Evolutionary conservation across 2,888 invertebrate genomes (phyloP).

Genomic region (Clepsis dumicolana): DNA sequence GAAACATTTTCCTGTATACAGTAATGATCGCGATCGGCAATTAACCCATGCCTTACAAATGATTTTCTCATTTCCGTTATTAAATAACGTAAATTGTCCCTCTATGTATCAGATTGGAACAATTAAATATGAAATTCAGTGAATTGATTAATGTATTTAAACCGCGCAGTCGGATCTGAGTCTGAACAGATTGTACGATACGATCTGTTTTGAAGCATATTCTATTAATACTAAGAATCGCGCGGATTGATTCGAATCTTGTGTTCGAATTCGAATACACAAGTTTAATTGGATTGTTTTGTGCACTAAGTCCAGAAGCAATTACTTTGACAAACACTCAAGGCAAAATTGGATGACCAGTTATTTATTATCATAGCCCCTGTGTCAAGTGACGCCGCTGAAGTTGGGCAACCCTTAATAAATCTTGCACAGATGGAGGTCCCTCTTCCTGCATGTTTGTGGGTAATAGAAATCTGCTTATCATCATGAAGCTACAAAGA

Average conservation of each 20-base stretch:
- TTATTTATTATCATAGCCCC: constrained; percentile 8
- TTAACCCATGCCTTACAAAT: constrained; percentile 1
- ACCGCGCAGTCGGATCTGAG: neutral
- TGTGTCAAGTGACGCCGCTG: constrained; percentile 4
- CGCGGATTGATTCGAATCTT: neutral
- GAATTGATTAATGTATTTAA: constrained; percentile 11
- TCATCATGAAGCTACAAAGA: constrained; percentile 3
- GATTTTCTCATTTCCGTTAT: neutral
- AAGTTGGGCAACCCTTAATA: constrained; percentile 7
- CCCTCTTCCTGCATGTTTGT: neutral
- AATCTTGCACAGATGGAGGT: constrained; percentile 10
- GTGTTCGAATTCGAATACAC: neutral
- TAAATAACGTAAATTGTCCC: constrained; percentile 5
- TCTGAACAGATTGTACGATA: neutral
- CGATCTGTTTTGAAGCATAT: neutral
- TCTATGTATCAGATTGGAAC: neutral
- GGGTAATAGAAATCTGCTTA: constrained; percentile 9
- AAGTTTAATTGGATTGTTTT: neutral
- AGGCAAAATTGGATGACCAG: constrained; percentile 10
- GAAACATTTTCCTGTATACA: constrained; percentile 9
- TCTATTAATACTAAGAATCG: neutral
- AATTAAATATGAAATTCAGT: constrained; percentile 1
- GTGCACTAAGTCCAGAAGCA: neutral
- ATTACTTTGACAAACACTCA: constrained; percentile 7
- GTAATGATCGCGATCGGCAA: constrained; percentile 1